Base-by-base conservation (phyloP, 2,797 vertebrate genomes). In the Anguilla pacifica region DNA sequence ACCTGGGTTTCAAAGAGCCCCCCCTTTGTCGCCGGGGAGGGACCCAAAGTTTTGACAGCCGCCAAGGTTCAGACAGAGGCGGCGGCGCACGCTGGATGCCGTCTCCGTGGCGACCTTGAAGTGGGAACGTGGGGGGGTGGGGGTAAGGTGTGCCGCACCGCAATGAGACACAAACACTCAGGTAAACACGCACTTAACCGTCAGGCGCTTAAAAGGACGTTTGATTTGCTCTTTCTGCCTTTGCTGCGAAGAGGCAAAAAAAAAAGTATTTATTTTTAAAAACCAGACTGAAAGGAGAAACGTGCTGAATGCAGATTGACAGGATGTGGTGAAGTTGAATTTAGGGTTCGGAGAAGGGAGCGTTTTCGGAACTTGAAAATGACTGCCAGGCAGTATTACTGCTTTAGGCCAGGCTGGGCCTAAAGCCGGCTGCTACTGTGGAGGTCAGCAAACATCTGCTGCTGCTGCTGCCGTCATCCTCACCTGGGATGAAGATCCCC, bases 231-330 rank as follows among this genome's bases (percentile, higher is more conserved):
- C 46, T 17, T 90, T 53, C 53, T 55, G 67, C 25, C 64, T 43
- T 25, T 43, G 17, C 49, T 89, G 61, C 25, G 67, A 89, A 89
- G 90, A 90, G 92, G 92, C 94, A 93, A 91, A 94, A 94, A 94
- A 91, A 94, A 92, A 86, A 64, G 13, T 22, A 83, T 61, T 19
- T 49, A 57, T 49, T 6, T 35, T 35, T 35, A 31, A 70, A 87
- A 55, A 28, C 6, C 49, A 28, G 51, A 35, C 83, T 84, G 55
- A 84, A 17, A 53, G 35, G 61, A 74, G 51, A 31, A 46, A 31
- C 19, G 59, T n/a, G 51, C 51, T 77, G 49, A 87, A 31, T 43
- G 51, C 35, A 61, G 83, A 61, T 4, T 70, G n/a, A 17, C 35
- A 39, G 39, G 53, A 85, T 57, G 25, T 39, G 4, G 28, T 49